phyloP scores from a whole-genome alignment of 2,113 vertebrate genomes.

The Ammodramus savannarum region DNA sequence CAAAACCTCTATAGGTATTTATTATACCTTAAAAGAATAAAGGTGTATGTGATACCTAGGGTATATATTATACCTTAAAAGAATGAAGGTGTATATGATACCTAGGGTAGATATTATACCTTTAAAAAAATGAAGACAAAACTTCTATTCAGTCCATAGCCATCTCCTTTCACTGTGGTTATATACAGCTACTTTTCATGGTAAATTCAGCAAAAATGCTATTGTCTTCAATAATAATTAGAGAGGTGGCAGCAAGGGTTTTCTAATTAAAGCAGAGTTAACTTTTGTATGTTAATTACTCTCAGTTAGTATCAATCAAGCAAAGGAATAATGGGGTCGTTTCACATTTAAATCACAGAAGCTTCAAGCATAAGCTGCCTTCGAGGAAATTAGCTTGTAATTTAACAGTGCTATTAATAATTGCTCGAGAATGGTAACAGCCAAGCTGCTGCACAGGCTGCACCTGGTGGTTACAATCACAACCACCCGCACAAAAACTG shows the following conservation, averaged over 20 bases:
- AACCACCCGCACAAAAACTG: neutral
- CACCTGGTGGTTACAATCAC: neutral
- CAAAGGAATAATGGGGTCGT: conserved; percentile 9
- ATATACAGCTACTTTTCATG: neutral
- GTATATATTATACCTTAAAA: too few species aligned
- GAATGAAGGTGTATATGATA: too few species aligned
- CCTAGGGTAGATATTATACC: too few species aligned
- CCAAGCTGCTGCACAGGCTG: neutral
- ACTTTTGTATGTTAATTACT: conserved; percentile 30
- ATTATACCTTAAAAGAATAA: too few species aligned
- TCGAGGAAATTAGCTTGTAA: conserved; percentile 20
- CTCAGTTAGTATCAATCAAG: conserved; percentile 26
- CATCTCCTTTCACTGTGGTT: neutral
- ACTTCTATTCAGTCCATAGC: neutral
- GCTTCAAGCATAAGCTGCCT: conserved; percentile 1
- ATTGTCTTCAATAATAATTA: neutral
- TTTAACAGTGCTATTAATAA: conserved; percentile 38
- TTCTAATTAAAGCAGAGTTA: conserved; percentile 20
- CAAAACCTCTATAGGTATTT: neutral
- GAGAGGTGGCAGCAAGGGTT: neutral
- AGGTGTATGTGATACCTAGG: too few species aligned
- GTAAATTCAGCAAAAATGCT: neutral
- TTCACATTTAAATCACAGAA: conserved; percentile 46
- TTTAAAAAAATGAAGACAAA: neutral
- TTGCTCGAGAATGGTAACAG: neutral